Conservation (phyloP, 2,797 vertebrate genomes). For the Podargus strigoides region DNA sequence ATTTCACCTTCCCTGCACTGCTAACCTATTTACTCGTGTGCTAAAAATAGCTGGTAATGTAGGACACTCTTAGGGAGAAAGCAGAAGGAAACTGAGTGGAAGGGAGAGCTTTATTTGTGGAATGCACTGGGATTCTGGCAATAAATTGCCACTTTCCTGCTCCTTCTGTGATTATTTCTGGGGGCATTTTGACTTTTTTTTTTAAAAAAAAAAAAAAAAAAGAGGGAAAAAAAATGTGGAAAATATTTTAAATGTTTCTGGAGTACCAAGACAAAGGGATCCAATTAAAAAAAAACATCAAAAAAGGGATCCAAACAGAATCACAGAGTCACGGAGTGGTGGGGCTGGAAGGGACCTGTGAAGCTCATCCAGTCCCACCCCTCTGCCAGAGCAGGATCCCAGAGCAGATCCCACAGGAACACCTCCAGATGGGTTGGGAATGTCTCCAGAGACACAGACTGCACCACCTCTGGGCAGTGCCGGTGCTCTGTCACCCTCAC, state of each 20-base stretch:
- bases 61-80: neutral
- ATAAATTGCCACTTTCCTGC: neutral
- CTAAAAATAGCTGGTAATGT: constrained; percentile 60
- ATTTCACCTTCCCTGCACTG: constrained; percentile 24
- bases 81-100: neutral
- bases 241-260: rapidly evolving
- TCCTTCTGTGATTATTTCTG: neutral
- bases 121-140: neutral
- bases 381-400: too few relatives aligned
- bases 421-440: too few relatives aligned
- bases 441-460: too few relatives aligned
- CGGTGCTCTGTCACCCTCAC: too few relatives aligned
- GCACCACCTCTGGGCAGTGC: too few relatives aligned
- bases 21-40: neutral
- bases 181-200: neutral
- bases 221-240: rapidly evolving
- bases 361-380: too few relatives aligned
- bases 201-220: too few relatives aligned
- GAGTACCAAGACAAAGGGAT: neutral
- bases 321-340: too few relatives aligned
- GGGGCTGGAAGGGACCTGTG: too few relatives aligned
- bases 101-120: neutral
- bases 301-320: neutral
- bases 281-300: neutral
- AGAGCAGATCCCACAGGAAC: too few relatives aligned